These are phyloP conservation scores for Campoletis sonorensis DNA, from an alignment of 1,140 invertebrate genomes.

Conservation along the genomic window DNA sequence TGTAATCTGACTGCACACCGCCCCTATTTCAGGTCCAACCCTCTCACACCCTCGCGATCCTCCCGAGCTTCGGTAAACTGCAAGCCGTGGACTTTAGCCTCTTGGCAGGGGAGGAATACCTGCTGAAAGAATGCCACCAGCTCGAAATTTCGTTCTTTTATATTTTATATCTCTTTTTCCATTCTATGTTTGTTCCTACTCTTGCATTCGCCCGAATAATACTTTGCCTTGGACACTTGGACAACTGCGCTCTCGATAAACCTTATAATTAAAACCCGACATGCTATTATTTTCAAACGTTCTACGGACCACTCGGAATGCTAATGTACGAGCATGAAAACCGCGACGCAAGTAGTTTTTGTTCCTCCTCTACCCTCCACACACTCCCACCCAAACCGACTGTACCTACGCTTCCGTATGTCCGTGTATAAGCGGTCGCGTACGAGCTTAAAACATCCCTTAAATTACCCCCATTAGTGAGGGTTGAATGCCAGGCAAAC, in stretches of 20 bases:
- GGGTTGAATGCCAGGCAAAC: slow-evolving; percentile 71
- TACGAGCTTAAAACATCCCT: slow-evolving; percentile 74
- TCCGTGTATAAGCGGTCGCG: slow-evolving; percentile 43
- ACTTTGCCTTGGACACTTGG: background rate
- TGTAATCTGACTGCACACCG: slow-evolving; percentile 75
- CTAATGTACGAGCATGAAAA: slow-evolving; percentile 49
- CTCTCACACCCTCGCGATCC: slow-evolving; percentile 54
- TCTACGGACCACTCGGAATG: slow-evolving; percentile 48
- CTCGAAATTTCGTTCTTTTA: slow-evolving; percentile 52
- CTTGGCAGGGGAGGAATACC: slow-evolving; percentile 57
- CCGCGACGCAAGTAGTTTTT: slow-evolving; percentile 51
- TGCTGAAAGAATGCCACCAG: slow-evolving; percentile 73
- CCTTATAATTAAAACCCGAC: slow-evolving; percentile 35
- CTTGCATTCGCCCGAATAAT: background rate
- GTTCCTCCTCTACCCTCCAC: slow-evolving; percentile 31
- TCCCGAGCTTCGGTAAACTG: slow-evolving; percentile 51
- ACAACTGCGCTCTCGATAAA: slow-evolving; percentile 37
- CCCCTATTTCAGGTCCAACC: slow-evolving; percentile 67
- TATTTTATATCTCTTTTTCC: background rate
- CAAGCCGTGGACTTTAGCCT: slow-evolving; percentile 46
- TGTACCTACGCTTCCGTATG: slow-evolving; percentile 38
- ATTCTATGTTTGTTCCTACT: background rate
- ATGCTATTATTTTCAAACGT: slow-evolving; percentile 32
- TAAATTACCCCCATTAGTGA: slow-evolving; percentile 75
- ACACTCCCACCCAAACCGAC: slow-evolving; percentile 5